A percentile compares a stretch with the other conserved stretches of the same genome.
Conservation (phyloP, 92 coral and sea anemone species). For the Siderastrea siderea region DNA sequence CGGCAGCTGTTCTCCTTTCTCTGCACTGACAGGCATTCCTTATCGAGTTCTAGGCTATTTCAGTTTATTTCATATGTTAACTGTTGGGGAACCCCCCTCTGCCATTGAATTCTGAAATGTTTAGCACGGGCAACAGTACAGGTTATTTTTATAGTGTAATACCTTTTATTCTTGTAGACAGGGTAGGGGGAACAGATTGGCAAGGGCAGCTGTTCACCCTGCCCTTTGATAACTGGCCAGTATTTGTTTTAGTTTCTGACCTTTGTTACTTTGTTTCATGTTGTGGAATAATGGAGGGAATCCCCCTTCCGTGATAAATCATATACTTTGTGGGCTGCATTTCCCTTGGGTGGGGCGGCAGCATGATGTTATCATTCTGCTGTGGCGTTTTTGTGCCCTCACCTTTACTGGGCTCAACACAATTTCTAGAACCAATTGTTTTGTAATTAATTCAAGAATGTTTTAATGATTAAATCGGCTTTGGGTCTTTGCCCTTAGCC, state of each 20-base stretch:
- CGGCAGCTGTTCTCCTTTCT: not conserved
- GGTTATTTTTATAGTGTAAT: too few relatives aligned
- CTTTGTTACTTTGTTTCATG: not conserved
- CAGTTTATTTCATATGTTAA: not conserved
- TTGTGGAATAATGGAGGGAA: not conserved
- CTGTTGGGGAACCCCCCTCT: constrained; percentile 2
- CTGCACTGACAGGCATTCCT: not conserved
- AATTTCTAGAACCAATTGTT: not conserved
- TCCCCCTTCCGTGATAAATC: not conserved
- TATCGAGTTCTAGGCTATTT: not conserved
- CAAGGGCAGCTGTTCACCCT: not conserved
- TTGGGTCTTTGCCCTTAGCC: constrained; percentile 23
- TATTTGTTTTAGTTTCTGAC: not conserved
- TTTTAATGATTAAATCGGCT: not conserved
- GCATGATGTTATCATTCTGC: constrained; percentile 14
- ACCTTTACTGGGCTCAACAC: constrained; percentile 22
- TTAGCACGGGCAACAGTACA: too few relatives aligned
- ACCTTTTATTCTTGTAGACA: too few relatives aligned
- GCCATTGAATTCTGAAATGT: not conserved
- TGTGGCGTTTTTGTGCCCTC: not conserved
- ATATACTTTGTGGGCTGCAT: constrained; percentile 8
- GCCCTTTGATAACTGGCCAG: not conserved
- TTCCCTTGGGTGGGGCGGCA: constrained; percentile 22
- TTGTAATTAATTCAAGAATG: not conserved
- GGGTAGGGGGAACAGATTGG: not conserved